phyloP scores from a whole-genome alignment of 2,113 vertebrate genomes.

The Rhinogobius similis region DNA sequence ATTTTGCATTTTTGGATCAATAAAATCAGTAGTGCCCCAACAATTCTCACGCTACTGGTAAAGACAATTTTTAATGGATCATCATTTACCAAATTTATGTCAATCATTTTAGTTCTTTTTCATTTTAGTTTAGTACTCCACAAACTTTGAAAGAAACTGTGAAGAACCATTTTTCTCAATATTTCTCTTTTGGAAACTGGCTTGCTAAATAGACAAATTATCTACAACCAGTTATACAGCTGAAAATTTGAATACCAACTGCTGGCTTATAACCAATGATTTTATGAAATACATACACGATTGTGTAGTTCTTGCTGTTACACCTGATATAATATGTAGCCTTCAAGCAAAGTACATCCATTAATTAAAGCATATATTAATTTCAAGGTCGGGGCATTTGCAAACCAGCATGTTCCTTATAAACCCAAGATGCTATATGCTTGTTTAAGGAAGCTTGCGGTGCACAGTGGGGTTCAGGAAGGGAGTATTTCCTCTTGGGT shows the following conservation, averaged over 20 bases:
- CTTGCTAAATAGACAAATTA: no score
- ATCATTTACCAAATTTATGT: neutral
- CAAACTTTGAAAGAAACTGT: no score
- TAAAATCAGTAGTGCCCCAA: neutral
- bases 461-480: constrained; percentile 4
- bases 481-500: constrained; percentile 18
- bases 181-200: neutral
- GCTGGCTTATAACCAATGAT: constrained; percentile 7
- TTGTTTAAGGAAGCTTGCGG: constrained; percentile 10
- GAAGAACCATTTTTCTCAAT: no score
- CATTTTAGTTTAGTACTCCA: neutral
- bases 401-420: neutral
- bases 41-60: neutral
- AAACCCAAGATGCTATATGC: constrained; percentile 1
- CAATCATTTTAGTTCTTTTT: neutral
- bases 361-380: constrained; percentile 19
- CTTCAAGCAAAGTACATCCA: constrained; percentile 26
- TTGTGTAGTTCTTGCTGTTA: constrained; percentile 8
- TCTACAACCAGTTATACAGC: no score
- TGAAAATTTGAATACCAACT: constrained; percentile 28
- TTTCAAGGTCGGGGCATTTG: constrained; percentile 16
- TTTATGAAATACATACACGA: constrained; percentile 23
- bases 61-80: neutral
- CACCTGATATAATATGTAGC: constrained; percentile 26
- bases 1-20: neutral